Conservation (phyloP, 1,140 invertebrate species). For the Drosophila grimshawi region DNA sequence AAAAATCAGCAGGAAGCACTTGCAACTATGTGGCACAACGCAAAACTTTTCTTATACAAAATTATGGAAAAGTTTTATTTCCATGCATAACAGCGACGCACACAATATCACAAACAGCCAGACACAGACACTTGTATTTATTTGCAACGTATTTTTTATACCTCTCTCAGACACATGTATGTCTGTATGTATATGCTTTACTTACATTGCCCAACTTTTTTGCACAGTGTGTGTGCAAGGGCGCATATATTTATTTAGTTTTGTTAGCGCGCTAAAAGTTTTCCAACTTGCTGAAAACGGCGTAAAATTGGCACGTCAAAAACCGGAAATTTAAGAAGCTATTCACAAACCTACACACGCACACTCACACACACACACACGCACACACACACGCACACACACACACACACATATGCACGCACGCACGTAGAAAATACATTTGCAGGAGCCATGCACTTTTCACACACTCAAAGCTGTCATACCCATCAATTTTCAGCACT, state of each 20-base stretch:
- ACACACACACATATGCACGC: background rate
- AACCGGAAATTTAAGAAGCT: slow-evolving; percentile 65
- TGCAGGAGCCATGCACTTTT: background rate
- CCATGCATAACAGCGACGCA: slow-evolving; percentile 68
- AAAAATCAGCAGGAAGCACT: slow-evolving; percentile 72
- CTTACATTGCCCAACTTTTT: slow-evolving; percentile 76
- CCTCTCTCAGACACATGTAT: slow-evolving; percentile 42
- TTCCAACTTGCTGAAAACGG: slow-evolving; percentile 51
- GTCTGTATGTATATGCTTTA: slow-evolving; percentile 31
- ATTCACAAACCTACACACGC: slow-evolving; percentile 25
- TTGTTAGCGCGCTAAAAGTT: slow-evolving; percentile 63
- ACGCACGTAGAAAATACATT: background rate
- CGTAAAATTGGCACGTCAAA: slow-evolving; percentile 74
- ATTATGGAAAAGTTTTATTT: slow-evolving; percentile 82
- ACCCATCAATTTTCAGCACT: background rate
- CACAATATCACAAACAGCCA: slow-evolving; percentile 26
- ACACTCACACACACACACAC: slow-evolving; percentile 2
- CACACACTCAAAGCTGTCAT: background rate
- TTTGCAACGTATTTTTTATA: slow-evolving; percentile 51
- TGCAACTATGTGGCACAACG: slow-evolving; percentile 76
- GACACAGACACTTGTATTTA: slow-evolving; percentile 37
- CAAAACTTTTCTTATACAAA: slow-evolving; percentile 82
- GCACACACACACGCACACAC: slow-evolving; percentile 16
- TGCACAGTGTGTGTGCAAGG: slow-evolving; percentile 23
- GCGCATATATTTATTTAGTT: slow-evolving; percentile 78